Evolutionary conservation across 2,113 vertebrate genomes (phyloP).

Genomic region (Paradisaea rubra): DNA sequence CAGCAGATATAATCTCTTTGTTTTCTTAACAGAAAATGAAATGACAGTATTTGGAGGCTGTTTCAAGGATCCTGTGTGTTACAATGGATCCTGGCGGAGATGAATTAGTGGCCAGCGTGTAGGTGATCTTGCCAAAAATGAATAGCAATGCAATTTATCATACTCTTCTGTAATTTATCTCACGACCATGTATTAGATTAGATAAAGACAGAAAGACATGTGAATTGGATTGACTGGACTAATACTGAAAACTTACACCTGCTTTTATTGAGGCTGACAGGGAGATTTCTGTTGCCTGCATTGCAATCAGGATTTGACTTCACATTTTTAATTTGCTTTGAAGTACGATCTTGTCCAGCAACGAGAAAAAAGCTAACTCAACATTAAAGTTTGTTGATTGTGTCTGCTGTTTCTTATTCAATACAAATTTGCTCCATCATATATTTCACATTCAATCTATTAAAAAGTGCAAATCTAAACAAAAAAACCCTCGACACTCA

Average conservation of each 20-base stretch:
- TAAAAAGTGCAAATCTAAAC: background rate
- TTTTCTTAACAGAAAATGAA: conserved; percentile 8
- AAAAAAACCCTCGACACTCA: background rate
- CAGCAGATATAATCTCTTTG: conserved; percentile 4
- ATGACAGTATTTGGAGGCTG: background rate
- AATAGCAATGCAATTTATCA: conserved; percentile 57
- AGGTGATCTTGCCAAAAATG: conserved; percentile 53
- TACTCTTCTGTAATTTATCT: conserved; percentile 47
- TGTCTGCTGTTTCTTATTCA: background rate
- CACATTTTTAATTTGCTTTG: conserved; percentile 50
- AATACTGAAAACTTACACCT: conserved; percentile 21
- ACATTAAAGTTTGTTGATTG: conserved; percentile 19
- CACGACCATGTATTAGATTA: conserved; percentile 47
- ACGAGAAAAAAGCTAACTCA: background rate
- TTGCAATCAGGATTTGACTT: conserved; percentile 22
- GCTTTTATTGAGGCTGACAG: conserved; percentile 50
- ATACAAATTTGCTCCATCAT: background rate
- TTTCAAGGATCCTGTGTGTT: background rate
- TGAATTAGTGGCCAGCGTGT: conserved; percentile 31
- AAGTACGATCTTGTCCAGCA: conserved; percentile 38
- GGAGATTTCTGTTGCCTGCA: conserved; percentile 25
- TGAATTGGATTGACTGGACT: conserved; percentile 39
- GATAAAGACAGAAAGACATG: conserved; percentile 50
- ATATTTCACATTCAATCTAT: background rate
- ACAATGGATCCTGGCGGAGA: conserved; percentile 6